Evolutionary conservation across 1,140 invertebrate genomes (phyloP), one percentile per base, ranked within the genome.

Genomic region (Cyphomyrmex costatus): DNA sequence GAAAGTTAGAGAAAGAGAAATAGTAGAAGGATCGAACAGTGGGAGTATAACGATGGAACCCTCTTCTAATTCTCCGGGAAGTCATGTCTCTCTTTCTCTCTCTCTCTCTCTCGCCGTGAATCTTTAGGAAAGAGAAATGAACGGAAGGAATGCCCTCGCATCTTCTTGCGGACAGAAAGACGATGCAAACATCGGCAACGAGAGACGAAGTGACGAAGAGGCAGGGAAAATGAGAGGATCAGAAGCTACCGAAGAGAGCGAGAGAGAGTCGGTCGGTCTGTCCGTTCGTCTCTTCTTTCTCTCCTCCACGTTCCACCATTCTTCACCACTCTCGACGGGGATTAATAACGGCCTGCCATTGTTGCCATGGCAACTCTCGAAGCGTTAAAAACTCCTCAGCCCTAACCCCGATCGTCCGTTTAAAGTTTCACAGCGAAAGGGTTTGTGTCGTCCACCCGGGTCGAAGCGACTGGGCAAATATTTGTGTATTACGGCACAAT

Each of bases 311-410:
- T 84, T 77, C 66, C 36, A 53, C 80, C 58, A 73, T 88, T 88
- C 92, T 88, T 77, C 88, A 66, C 70, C 78, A 66, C 70, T 88
- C 91, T 86, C 82, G 91, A 84, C 89, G 65, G 88, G 91, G 89
- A 92, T 92, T 92, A 92, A 92, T 92, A 92, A 92, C 91, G 80
- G 91, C 91, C 88, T 88, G 82, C 91, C 91, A 90, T 91, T 89
- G 91, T 92, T 91, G 88, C 85, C 89, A 92, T 92, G 89, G 91
- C 89, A 92, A 92, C 91, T 86, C 86, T 88, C 85, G 84, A 91
- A 88, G 86, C 90, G 90, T 89, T 90, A 91, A 91, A 90, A 91
- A 90, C 89, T 86, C 86, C 68, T 71, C 74, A 76, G 70, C 49
- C 76, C 89, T 84, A 88, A 90, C 86, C 66, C 84, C 76, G 90